phyloP scores from a whole-genome alignment of 2,888 invertebrate species.

The Geophilus truncorum region DNA sequence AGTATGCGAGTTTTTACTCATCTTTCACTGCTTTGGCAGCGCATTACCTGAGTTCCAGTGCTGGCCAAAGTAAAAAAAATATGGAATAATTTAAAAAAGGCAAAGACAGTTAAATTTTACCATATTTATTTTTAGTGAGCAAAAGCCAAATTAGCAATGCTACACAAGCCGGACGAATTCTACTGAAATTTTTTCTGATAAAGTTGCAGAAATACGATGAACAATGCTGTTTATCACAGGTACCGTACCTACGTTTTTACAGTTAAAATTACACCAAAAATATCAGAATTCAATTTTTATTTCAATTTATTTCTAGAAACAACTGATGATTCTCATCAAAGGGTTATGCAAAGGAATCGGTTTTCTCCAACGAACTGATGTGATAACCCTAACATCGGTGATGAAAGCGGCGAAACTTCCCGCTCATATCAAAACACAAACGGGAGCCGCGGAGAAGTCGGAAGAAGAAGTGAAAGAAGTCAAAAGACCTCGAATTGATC shows the following conservation, averaged over 20 bases:
- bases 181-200: conserved; percentile 61
- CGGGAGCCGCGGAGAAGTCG: conserved; percentile 39
- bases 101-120: conserved; percentile 20
- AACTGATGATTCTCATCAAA: conserved; percentile 64
- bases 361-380: conserved; percentile 67
- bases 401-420: conserved; percentile 70
- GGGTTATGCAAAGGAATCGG: conserved; percentile 67
- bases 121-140: conserved; percentile 55
- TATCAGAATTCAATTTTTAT: too few relatives aligned
- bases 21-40: conserved; percentile 80
- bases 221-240: conserved; percentile 46
- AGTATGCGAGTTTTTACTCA: conserved; percentile 78
- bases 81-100: neutral
- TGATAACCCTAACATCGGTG: conserved; percentile 67
- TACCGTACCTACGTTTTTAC: too few relatives aligned
- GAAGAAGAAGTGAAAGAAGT: conserved; percentile 54
- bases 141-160: conserved; percentile 63
- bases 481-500: conserved; percentile 60
- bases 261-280: too few relatives aligned
- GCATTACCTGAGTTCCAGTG: conserved; percentile 73
- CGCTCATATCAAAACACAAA: conserved; percentile 51
- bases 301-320: conserved; percentile 49
- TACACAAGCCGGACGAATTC: conserved; percentile 63
- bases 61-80: conserved; percentile 63
- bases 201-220: conserved; percentile 48